Evolutionary conservation across 2,888 invertebrate genomes (phyloP), one percentile per base, ranked within the genome.

Genomic region (Macrophya alboannulata): DNA sequence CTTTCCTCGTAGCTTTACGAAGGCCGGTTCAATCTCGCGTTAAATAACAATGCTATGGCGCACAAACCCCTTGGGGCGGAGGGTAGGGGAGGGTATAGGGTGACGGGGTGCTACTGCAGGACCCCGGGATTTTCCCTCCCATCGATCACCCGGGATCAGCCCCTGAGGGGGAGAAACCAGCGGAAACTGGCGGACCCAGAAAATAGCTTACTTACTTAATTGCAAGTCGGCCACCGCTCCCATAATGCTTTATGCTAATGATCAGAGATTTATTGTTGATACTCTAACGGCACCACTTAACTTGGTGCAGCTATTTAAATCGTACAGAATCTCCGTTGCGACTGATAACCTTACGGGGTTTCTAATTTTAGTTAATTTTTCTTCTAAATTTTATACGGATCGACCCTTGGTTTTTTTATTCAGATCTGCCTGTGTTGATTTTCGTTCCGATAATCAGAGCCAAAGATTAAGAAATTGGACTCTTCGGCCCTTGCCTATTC

Each of bases 241-340:
- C 87, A 88, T 90, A 91, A 92, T 91, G 91, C 90, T 88, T 91
- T 91, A 91, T 91, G 91, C 90, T 91, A 91, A 92, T 90, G 88
- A 88, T 87, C 85, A 72, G 85, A 88, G 89, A 90, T 90, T 89
- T 90, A 90, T 88, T 87, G 88, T 65, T 71, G 68, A 68, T 68
- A 81, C 81, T 81, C 43, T 62, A 12, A 62, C 43, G 62, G 81
- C 81, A 43, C 43, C 43, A 65, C 81, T 81, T 5, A 81, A 81
- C 15, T 81, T 31, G 2, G 5, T 31, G n/a, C 55, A 48, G 9
- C 76, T n/a, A 51, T 51, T 17, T 31, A 48, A 72, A 9, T 40
- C 43, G 17, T 10, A 17, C 79, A 15, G 87, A 88, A 88, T 87
- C 88, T 88, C 1, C 31, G 88, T 90, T 89, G 45, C 76, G 48